Evolutionary conservation across 2,113 vertebrate genomes (phyloP).

Genomic region (Pelecanoides urinatrix): DNA sequence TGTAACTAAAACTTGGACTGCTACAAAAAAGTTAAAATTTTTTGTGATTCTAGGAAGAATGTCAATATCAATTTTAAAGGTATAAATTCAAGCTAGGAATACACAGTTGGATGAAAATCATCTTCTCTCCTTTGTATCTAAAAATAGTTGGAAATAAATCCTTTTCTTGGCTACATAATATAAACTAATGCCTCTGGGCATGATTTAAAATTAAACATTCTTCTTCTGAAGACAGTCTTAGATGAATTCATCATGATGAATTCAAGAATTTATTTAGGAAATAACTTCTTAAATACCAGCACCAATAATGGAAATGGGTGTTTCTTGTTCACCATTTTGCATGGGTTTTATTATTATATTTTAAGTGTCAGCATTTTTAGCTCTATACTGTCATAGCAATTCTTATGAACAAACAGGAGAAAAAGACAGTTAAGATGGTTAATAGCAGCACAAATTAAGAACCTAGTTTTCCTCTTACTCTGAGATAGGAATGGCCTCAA

Average conservation of each 20-base stretch:
- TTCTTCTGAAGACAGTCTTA: neutral
- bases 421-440: neutral
- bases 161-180: neutral
- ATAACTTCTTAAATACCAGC: neutral
- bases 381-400: neutral
- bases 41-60: neutral
- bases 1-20: neutral
- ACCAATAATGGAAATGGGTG: neutral
- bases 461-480: neutral
- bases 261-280: neutral
- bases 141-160: conserved; percentile 2
- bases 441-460: neutral
- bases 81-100: neutral
- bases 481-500: neutral
- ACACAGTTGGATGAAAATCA: neutral
- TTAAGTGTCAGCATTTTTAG: neutral
- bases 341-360: neutral
- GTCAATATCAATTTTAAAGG: neutral
- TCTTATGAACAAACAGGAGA: neutral
- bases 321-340: neutral
- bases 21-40: neutral
- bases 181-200: neutral
- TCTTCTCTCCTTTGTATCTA: neutral
- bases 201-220: neutral
- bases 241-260: neutral